These are phyloP conservation scores for Urocitellus parryii DNA, from an alignment of 2,113 vertebrate genomes.

Conservation along the genomic window DNA sequence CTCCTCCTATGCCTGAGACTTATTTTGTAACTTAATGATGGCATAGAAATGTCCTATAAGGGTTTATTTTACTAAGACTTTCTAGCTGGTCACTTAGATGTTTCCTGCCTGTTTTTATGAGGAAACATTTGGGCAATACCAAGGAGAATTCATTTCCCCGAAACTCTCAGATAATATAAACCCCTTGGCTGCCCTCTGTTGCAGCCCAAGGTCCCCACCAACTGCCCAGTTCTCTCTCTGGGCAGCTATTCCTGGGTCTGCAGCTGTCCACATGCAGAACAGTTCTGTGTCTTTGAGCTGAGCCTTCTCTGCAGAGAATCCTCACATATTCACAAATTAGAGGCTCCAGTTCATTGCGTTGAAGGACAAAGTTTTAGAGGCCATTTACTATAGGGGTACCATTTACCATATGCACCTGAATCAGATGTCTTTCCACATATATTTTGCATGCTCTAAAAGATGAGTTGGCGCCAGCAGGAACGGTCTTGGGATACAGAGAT, in stretches of 20 bases:
- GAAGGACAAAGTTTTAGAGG: not conserved
- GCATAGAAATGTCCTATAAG: not conserved
- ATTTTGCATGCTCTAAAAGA: not conserved
- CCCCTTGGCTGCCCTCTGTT: not conserved
- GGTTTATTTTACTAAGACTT: not conserved
- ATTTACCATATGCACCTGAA: not conserved
- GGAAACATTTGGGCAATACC: not conserved
- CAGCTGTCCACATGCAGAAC: not conserved
- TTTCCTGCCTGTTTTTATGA: not conserved
- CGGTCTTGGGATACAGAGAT: not conserved
- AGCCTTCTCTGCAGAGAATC: not conserved
- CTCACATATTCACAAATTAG: not conserved
- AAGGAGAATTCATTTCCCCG: not conserved
- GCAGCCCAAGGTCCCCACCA: not conserved
- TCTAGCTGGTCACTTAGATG: not conserved
- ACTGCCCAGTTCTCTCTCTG: not conserved
- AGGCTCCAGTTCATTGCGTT: not conserved
- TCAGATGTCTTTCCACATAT: not conserved
- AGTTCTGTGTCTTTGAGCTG: not conserved
- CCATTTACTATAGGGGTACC: too few relatives aligned
- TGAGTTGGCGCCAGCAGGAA: not conserved
- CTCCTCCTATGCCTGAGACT: constrained; percentile 7
- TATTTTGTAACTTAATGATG: not conserved
- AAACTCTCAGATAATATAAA: not conserved
- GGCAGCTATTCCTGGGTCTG: not conserved